A percentile compares a stretch with the other conserved stretches of the same genome.
These are phyloP conservation scores for Drosophila picticornis DNA, from an alignment of 2,888 invertebrate genomes.

Conservation along the genomic window DNA sequence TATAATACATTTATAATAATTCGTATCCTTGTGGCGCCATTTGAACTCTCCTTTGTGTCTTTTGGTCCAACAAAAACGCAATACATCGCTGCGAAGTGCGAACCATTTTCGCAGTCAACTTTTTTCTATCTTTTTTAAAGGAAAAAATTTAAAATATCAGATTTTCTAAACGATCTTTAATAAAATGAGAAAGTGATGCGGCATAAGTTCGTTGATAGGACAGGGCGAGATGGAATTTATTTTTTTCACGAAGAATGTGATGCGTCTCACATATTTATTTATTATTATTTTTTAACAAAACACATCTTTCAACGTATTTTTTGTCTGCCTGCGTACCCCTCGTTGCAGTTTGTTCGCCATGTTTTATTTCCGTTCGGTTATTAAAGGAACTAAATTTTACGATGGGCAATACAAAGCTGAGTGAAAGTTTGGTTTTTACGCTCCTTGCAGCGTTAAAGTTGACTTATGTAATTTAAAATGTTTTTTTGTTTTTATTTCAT, in stretches of 20 bases:
- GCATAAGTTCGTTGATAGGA: not conserved
- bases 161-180: not conserved
- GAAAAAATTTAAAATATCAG: not conserved
- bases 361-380: constrained; percentile 58
- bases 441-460: constrained; percentile 55
- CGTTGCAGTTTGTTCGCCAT: constrained; percentile 9
- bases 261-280: not conserved
- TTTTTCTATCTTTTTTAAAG: not conserved
- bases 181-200: not conserved
- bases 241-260: not conserved
- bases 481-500: constrained; percentile 3
- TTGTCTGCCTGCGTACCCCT: not conserved
- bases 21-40: too few relatives aligned
- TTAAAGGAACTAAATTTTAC: constrained; percentile 60
- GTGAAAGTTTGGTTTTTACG: constrained; percentile 63
- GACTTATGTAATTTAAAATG: constrained; percentile 41
- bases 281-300: not conserved
- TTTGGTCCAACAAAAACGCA: not conserved
- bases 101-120: not conserved
- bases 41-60: too few relatives aligned
- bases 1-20: too few relatives aligned
- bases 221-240: not conserved
- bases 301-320: not conserved
- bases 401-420: constrained; percentile 17
- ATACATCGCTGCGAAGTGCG: not conserved